Conservation (phyloP, 2,888 invertebrate genomes). For the Biston betularia region DNA sequence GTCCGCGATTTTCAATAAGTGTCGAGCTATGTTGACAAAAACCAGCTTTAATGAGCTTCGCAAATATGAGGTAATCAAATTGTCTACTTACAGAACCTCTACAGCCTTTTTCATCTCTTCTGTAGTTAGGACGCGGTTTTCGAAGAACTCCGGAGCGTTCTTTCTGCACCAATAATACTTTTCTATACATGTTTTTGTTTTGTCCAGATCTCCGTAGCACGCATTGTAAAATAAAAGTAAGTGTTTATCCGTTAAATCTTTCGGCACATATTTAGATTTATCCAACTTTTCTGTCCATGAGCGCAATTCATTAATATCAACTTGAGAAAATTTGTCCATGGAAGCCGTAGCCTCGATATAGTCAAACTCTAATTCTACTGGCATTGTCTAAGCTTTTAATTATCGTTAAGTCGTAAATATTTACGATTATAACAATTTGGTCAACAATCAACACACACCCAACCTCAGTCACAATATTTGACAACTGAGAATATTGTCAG, state of each 20-base stretch:
- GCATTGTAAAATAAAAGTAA: constrained; percentile 88
- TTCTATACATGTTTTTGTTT: constrained; percentile 87
- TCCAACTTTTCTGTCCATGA: constrained; percentile 81
- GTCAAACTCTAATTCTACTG: constrained; percentile 76
- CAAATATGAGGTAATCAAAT: constrained; percentile 23
- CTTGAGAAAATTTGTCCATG: constrained; percentile 81
- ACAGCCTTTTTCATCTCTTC: constrained; percentile 77
- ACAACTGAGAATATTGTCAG: constrained; percentile 64
- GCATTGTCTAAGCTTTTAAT: constrained; percentile 61
- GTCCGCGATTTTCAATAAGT: constrained; percentile 11
- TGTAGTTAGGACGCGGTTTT: constrained; percentile 82
- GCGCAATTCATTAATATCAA: constrained; percentile 75
- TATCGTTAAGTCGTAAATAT: constrained; percentile 59
- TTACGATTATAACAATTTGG: constrained; percentile 52
- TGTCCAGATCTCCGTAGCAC: constrained; percentile 87
- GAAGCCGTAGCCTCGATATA: constrained; percentile 72
- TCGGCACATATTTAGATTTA: constrained; percentile 80
- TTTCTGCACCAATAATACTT: constrained; percentile 87
- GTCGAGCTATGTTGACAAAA: not conserved
- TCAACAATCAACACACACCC: constrained; percentile 52
- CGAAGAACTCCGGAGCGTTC: constrained; percentile 88
- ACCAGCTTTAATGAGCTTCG: not conserved
- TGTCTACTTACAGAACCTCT: constrained; percentile 83
- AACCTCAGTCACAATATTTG: constrained; percentile 54
- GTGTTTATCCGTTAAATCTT: constrained; percentile 86